Percentiles rank a stretch among this genome's conserved stretches.
These are phyloP conservation scores for Microcebus murinus DNA, from an alignment of 2,113 vertebrate genomes.

Conservation along the genomic window DNA sequence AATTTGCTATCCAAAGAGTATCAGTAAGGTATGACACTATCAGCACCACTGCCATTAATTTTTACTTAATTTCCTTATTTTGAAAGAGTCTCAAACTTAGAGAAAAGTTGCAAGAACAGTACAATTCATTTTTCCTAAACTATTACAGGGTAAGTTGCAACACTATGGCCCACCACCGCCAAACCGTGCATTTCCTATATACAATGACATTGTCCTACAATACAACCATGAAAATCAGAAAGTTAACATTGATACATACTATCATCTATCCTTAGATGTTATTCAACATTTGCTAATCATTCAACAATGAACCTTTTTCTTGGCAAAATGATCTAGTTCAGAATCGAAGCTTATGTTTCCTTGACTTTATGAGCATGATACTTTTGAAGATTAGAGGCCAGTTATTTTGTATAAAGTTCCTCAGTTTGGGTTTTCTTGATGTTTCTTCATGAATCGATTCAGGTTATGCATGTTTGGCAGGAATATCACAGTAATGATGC, in stretches of 20 bases:
- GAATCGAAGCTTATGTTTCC: neutral
- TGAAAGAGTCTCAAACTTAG: neutral
- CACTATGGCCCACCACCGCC: neutral
- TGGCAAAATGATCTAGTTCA: neutral
- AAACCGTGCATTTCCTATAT: neutral
- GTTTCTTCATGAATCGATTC: neutral
- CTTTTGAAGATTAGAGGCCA: neutral
- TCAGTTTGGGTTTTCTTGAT: neutral
- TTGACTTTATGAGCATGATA: neutral
- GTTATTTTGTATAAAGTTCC: too few species aligned
- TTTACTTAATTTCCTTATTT: conserved; percentile 11
- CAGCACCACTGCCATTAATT: neutral
- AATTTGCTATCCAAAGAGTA: neutral
- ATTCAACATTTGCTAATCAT: neutral
- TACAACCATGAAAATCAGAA: neutral
- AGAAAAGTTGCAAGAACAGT: neutral
- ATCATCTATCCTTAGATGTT: neutral
- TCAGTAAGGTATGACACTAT: neutral
- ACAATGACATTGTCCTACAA: neutral
- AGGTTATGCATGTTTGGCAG: neutral
- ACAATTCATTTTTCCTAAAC: neutral
- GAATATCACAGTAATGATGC: neutral
- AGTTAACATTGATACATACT: neutral
- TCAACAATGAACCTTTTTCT: neutral
- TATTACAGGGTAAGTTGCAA: neutral